These are phyloP conservation scores for Dicyrtomina minuta DNA, from an alignment of 2,888 invertebrate species.

Conservation along the genomic window DNA sequence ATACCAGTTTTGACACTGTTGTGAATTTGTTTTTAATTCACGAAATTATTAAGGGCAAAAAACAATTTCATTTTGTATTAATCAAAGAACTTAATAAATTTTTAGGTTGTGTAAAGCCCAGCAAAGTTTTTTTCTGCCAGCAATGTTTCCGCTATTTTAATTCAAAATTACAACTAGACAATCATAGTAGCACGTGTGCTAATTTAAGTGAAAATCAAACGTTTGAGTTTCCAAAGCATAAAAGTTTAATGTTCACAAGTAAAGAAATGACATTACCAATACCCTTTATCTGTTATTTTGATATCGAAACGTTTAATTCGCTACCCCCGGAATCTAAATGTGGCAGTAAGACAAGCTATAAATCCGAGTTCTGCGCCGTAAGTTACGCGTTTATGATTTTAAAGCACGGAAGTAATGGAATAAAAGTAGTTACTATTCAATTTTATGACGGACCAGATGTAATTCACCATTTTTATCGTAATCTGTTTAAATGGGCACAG, in stretches of 20 bases:
- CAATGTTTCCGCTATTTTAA: background rate
- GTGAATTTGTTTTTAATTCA: constrained; percentile 18
- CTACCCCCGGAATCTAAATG: too few relatives aligned
- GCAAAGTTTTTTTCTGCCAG: background rate
- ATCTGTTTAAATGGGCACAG: background rate
- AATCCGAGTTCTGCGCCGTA: background rate
- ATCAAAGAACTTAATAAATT: background rate
- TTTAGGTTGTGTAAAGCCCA: background rate
- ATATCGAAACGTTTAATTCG: background rate
- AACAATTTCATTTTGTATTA: background rate
- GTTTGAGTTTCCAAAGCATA: background rate
- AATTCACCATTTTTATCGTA: background rate
- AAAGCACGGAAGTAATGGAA: background rate
- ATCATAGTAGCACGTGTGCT: too few relatives aligned
- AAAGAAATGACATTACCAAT: background rate
- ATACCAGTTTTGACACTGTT: background rate
- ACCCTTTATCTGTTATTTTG: background rate
- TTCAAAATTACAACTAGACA: too few relatives aligned
- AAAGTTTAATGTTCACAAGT: background rate
- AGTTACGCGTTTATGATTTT: constrained; percentile 10
- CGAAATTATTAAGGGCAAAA: background rate
- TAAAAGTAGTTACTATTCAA: background rate
- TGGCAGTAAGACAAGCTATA: too few relatives aligned
- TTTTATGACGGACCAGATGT: constrained; percentile 14
- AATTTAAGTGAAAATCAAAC: too few relatives aligned